A percentile compares a stretch with the other conserved stretches of the same genome.
These are phyloP conservation scores for Mormoops blainvillei DNA, from an alignment of 2,113 vertebrate genomes.

Conservation along the genomic window DNA sequence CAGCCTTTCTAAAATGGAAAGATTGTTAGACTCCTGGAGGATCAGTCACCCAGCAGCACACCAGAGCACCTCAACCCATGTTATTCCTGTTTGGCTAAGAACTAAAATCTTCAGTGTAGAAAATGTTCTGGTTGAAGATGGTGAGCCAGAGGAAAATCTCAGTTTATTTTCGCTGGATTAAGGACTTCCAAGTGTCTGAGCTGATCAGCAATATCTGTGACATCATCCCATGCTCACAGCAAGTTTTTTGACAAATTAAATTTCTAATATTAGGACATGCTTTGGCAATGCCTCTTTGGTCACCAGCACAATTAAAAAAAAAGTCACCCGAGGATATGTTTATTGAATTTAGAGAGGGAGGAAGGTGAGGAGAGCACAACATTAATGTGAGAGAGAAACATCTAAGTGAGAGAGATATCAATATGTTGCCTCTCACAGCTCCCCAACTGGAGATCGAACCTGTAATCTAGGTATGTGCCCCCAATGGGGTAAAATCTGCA, in stretches of 20 bases:
- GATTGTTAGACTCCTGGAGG: slow-evolving; percentile 87
- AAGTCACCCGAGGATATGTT: too few relatives aligned
- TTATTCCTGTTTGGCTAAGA: slow-evolving; percentile 86
- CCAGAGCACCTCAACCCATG: slow-evolving; percentile 89
- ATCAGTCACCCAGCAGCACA: slow-evolving; percentile 88
- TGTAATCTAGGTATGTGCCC: too few relatives aligned
- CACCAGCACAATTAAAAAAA: too few relatives aligned
- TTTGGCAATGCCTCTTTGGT: neutral
- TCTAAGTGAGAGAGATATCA: too few relatives aligned
- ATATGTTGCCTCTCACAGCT: too few relatives aligned
- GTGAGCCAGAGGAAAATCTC: slow-evolving; percentile 74
- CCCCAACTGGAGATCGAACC: too few relatives aligned
- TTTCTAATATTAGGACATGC: slow-evolving; percentile 67
- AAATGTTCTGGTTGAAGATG: slow-evolving; percentile 76
- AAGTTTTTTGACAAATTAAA: slow-evolving; percentile 84
- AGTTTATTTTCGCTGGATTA: slow-evolving; percentile 88
- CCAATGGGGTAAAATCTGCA: too few relatives aligned
- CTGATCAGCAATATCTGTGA: slow-evolving; percentile 82
- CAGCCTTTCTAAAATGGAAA: slow-evolving; percentile 86
- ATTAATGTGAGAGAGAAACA: too few relatives aligned
- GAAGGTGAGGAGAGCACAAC: too few relatives aligned
- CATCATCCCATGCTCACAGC: slow-evolving; percentile 87
- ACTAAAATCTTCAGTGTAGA: slow-evolving; percentile 82
- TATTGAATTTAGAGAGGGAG: too few relatives aligned
- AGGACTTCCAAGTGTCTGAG: slow-evolving; percentile 83